Evolutionary conservation across 2,888 invertebrate species (phyloP), one percentile per base, ranked within the genome.

Genomic region (Ditula angustiorana): DNA sequence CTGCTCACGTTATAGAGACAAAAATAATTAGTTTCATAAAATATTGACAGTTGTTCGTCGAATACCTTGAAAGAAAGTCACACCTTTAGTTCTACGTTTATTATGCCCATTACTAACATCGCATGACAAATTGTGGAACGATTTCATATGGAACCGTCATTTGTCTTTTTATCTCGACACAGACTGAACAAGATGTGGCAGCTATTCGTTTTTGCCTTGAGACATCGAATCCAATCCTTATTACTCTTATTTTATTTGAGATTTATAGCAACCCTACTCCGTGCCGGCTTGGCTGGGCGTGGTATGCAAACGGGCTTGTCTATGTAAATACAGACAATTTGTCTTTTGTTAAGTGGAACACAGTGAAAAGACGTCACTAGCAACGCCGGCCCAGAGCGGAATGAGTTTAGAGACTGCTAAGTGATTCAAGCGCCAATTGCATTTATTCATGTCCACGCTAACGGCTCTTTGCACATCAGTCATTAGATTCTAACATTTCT

Each of bases 301-400:
- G 47, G 53, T 55, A 61, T 49, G 65, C 49, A 57, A 41, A 56
- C 35, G 21, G 55, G 23, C 61, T 58, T 67, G 66, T 69, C 61
- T 64, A 67, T 67, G 68, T 55, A 64, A 68, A 68, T 68, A 59
- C 30, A 35, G 52, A 64, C 68, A 69, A 71, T 70, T 71, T 70
- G 67, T 71, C 64, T 66, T 67, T 59, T 66, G 67, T 69, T 68
- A 69, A 58, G 63, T 56, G 47, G 46, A 58, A 50, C 56, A 61
- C 66, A 67, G 68, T 62, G 60, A 65, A 61, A 56, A 30, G 23
- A 41, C 33, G 55, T 47, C 47, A 35, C 35, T 23, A 33, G 35
- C 55, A 55, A n/a, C 10, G 41, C 13, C n/a, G 11, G 47, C 16
- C 16, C 10, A 11, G 41, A 30, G 13, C 21, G 10, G n/a, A 47